Conservation (phyloP, 2,113 vertebrate species). For the Phalacrocorax pelagicus region DNA sequence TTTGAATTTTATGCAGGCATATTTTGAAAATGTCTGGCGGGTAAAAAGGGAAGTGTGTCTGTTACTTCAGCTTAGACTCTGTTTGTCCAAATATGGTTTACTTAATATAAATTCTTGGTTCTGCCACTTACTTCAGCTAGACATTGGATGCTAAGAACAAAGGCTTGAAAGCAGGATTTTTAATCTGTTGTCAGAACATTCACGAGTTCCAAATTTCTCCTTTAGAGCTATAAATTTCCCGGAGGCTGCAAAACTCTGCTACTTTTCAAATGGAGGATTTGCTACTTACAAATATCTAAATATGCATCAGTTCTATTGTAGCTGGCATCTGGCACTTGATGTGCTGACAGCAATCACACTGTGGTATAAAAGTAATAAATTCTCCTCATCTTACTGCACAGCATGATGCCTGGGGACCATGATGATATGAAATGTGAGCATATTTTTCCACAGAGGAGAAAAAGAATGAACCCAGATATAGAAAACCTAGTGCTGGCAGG, state of each 20-base stretch:
- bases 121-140: not conserved
- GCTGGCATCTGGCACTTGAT: conserved; percentile 36
- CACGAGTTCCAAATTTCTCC: not conserved
- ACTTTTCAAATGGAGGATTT: conserved; percentile 40
- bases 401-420: not conserved
- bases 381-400: not conserved
- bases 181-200: not conserved
- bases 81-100: not conserved
- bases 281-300: conserved; percentile 53
- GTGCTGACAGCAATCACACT: not conserved
- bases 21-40: not conserved
- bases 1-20: not conserved
- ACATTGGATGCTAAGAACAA: not conserved
- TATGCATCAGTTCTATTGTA: conserved; percentile 33
- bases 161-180: not conserved
- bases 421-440: not conserved
- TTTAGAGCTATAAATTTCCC: conserved; percentile 21
- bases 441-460: not conserved
- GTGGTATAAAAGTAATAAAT: conserved; percentile 12
- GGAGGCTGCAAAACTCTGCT: conserved; percentile 24
- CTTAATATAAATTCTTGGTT: not conserved
- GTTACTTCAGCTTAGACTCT: not conserved
- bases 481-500: not conserved
- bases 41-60: not conserved
- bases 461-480: not conserved